Base-by-base conservation (phyloP, 1,140 invertebrate genomes). In the Amphibalanus amphitrite region DNA sequence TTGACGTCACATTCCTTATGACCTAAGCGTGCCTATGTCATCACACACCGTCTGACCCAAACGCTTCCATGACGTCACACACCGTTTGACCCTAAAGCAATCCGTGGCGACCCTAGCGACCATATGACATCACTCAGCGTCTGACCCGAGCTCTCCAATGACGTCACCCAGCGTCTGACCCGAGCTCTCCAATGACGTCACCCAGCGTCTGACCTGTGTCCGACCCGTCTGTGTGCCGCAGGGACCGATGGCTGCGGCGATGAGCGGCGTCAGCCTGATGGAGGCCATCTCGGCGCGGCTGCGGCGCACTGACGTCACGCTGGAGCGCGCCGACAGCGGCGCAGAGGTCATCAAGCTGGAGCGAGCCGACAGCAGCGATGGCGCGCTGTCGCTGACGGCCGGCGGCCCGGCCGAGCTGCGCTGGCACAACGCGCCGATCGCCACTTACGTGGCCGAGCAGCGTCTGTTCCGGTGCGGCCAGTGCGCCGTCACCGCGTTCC, bases 401-500 rank as follows among this genome's bases (percentile, higher is more conserved):
- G 29, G 67, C 33, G 68, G 69, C 28, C 64, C 69, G 13, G 10
- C 69, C 3, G 67, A 30, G 71, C 81, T 89, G 69, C 82, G 83
- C 33, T 89, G 88, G 87, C 88, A 86, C 29, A 83, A 85, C 74
- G 88, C 87, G 10, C 86, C 87, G 80, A 85, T 89, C 65, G 87
- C 86, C 29, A 84, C 85, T 73, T 89, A 89, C 79, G 89, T 88
- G 80, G 85, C 86, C 1, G 83, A 84, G 38, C 87, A 88, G 78
- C 86, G 88, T 71, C 81, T 89, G 65, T 89, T 89, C 81, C 85
- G 87, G 75, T 90, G 88, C 79, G 83, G 86, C 10, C 87, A 89
- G 75, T 90, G 90, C 77, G 89, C 91, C 75, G 88, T 89, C 77
- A 87, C 90, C 68, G 88, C 87, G 4, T 89, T 90, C 74, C 82